phyloP scores from a whole-genome alignment of 2,888 invertebrate genomes.

The Petrophora chlorosata region DNA sequence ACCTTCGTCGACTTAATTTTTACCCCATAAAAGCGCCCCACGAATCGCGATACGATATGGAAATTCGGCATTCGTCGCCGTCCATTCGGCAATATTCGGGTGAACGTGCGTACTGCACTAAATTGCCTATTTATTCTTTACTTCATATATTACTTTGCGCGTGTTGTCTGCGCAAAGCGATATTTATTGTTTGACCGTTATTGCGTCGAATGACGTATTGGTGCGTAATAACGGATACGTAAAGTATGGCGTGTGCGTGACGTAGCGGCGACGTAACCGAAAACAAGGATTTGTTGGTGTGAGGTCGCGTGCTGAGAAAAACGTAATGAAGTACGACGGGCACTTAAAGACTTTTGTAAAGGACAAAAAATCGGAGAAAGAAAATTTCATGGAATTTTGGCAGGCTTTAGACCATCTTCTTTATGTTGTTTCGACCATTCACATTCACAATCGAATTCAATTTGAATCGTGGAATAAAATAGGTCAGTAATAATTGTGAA shows the following conservation, averaged over 20 bases:
- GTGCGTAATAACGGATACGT: slow-evolving; percentile 70
- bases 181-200: slow-evolving; percentile 83
- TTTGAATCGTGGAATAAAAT: too few species aligned
- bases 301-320: neutral
- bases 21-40: slow-evolving; percentile 82
- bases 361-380: neutral
- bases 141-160: slow-evolving; percentile 84
- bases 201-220: slow-evolving; percentile 83
- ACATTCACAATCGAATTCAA: too few species aligned
- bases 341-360: neutral
- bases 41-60: slow-evolving; percentile 81
- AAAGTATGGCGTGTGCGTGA: slow-evolving; percentile 65
- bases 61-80: slow-evolving; percentile 75
- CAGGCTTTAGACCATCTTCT: too few species aligned
- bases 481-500: too few species aligned
- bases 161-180: slow-evolving; percentile 83
- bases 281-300: slow-evolving; percentile 23
- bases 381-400: too few species aligned
- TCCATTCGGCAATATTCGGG: slow-evolving; percentile 82
- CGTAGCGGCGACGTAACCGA: slow-evolving; percentile 36
- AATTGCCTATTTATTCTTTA: slow-evolving; percentile 85
- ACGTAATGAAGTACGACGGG: neutral
- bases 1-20: slow-evolving; percentile 77
- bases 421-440: too few species aligned
- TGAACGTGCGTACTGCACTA: slow-evolving; percentile 79